Evolutionary conservation across 2,113 vertebrate species (phyloP).

Genomic region (Lichenostomus cassidix): DNA sequence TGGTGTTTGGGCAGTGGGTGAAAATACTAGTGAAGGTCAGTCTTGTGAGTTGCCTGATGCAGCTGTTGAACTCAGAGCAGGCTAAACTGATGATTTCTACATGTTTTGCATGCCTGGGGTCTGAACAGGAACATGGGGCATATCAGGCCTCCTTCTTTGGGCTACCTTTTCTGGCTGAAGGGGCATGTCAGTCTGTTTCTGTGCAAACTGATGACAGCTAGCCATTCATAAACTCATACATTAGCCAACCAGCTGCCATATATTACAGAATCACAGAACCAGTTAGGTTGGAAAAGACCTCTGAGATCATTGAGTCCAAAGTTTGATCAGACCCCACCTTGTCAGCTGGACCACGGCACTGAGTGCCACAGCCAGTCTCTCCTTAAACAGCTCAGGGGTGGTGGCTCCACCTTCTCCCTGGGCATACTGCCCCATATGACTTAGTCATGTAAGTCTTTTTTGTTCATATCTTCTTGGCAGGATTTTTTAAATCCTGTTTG

Average conservation of each 20-base stretch:
- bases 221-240: background rate
- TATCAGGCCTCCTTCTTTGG: background rate
- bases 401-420: background rate
- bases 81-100: background rate
- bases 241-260: background rate
- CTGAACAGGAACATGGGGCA: background rate
- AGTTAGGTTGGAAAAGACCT: background rate
- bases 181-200: background rate
- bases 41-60: rapidly evolving
- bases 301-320: rapidly evolving
- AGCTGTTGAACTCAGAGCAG: background rate
- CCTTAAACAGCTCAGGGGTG: background rate
- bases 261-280: background rate
- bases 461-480: background rate
- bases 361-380: background rate
- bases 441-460: background rate
- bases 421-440: background rate
- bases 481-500: background rate
- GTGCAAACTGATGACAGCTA: background rate
- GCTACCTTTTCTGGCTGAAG: background rate
- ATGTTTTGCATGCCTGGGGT: background rate
- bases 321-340: background rate
- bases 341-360: background rate
- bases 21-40: background rate
- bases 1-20: background rate